Percentiles rank a stretch among this genome's conserved stretches.
Evolutionary conservation across 2,888 invertebrate genomes (phyloP).

Genomic region (Drosophila macrospina): DNA sequence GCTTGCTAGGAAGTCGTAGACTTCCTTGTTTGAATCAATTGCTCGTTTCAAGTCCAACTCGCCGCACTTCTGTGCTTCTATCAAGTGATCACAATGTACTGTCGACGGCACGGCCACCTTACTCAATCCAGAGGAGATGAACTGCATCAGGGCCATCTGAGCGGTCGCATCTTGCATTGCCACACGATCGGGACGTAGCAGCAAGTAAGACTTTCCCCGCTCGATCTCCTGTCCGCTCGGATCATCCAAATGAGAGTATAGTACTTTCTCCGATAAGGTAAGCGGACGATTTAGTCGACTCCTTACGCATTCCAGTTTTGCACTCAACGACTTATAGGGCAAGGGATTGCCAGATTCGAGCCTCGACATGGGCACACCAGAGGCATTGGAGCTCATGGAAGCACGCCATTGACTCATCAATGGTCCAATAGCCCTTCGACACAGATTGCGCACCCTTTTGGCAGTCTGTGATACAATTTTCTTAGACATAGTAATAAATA

Average conservation of each 20-base stretch:
- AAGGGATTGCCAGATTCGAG: conserved; percentile 90
- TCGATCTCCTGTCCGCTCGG: conserved; percentile 95
- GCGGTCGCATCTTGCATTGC: conserved; percentile 99
- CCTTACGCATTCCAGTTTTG: conserved; percentile 92
- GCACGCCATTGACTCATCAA: conserved; percentile 93
- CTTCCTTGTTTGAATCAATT: conserved; percentile 95
- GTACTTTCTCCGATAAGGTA: conserved; percentile 98
- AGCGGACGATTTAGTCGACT: conserved; percentile 95
- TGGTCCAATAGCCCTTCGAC: conserved; percentile 86
- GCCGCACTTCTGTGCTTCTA: conserved; percentile 97
- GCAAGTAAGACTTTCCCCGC: conserved; percentile 96
- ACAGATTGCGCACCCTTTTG: conserved; percentile 55
- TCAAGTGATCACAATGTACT: conserved; percentile 99
- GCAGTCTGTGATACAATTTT: conserved; percentile 14
- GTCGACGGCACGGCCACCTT: conserved; percentile 99
- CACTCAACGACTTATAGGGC: conserved; percentile 93
- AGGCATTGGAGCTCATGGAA: conserved; percentile 89
- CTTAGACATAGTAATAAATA: conserved; percentile 17
- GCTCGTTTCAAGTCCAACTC: conserved; percentile 95
- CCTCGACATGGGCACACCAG: conserved; percentile 96
- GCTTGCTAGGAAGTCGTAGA: conserved; percentile 96
- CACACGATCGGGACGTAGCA: conserved; percentile 97
- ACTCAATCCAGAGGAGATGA: conserved; percentile 98
- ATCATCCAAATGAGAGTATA: conserved; percentile 98
- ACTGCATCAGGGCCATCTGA: conserved; percentile 99